Base-by-base conservation (phyloP, 2,797 vertebrate species). In the Iguana delicatissima region DNA sequence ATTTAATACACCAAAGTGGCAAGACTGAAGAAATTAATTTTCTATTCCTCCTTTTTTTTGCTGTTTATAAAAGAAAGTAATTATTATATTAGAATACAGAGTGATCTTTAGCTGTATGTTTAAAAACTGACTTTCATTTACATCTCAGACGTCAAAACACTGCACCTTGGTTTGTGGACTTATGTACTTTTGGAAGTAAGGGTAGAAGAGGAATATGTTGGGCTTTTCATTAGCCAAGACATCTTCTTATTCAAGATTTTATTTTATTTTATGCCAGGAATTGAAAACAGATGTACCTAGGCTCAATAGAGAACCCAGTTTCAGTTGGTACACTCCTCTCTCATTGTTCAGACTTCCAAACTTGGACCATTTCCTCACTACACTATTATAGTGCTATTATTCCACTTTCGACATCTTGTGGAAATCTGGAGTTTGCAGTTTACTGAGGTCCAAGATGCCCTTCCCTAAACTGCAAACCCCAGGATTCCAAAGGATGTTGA, bases 1-100 rank as follows among this genome's bases (percentile, higher is more conserved):
- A 91, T 84, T 93, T 93, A 92, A 74, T 89, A 67, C 69, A 22
- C 90, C 74, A 32, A 94, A 95, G 16, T 86, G 4, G 18, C 77
- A 93, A 42, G 42, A 74, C 18, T 84, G 77, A 82, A 42, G 0
- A 0, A 84, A 92, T 90, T 89, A 64, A 77, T 93, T 64, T 26
- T 67, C 1, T 38, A 55, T 57, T 14, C 79, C 84, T 64, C 26
- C 18, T 9, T 26, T n/a, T n/a, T 26, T 64, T 29, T 90, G 14
- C 0, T 69, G 50, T 93, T 93, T 74, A 67, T 90, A 94, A 92
- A 80, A 88, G 32, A 46, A 14, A 80, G 29, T 46, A 93, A 72
- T 57, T 57, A 24, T 92, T 80, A 24, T 87, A 72, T 79, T 88
- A 87, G 86, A 87, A 89, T 73, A 57, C 2, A 6, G 84, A 46